Evolutionary conservation across 2,888 invertebrate genomes (phyloP), one percentile per base, ranked within the genome.

Genomic region (Shargacucullia verbasci): DNA sequence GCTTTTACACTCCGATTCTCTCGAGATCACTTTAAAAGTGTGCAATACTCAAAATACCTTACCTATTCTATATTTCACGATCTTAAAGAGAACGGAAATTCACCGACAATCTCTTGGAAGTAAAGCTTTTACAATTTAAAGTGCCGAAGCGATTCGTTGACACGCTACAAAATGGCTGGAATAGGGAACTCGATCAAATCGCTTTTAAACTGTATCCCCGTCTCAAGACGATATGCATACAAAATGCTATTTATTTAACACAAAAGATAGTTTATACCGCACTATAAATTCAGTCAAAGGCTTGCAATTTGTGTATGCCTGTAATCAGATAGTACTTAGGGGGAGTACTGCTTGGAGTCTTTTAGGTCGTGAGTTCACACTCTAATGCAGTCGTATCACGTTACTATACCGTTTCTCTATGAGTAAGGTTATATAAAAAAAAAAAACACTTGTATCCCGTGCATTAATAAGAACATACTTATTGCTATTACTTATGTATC

Each of bases 61-160:
- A 34, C 45, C 65, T 43, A 39, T 53, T 59, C 46, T 59, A 59
- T 53, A 70, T 70, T 58, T 49, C 25, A 64, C 35, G 41, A 33
- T 31, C n/a, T 45, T 49, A 31, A 59, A 56, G 53, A 53, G 71
- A 67, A 53, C 58, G 52, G 46, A 49, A 53, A 56, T 55, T 53
- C 58, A 53, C 47, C 47, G 48, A 67, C 62, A 62, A 72, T 62
- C 53, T 48, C 50, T 57, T 31, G 27, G 43, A 55, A 68, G 69
- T 56, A 63, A 64, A 72, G 61, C 54, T 68, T 59, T 63, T 70
- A 63, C 63, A 53, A 46, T 74, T 71, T 67, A 67, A 68, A 70
- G 71, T 56, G 60, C 48, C 52, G 48, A 61, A 71, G 54, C 53
- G 59, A 66, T 70, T 20, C 55, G 56, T 54, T 70, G 60, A 71